Evolutionary conservation across 1,140 invertebrate genomes (phyloP), one percentile per base, ranked within the genome.

Genomic region (Cheumatopsyche charites): DNA sequence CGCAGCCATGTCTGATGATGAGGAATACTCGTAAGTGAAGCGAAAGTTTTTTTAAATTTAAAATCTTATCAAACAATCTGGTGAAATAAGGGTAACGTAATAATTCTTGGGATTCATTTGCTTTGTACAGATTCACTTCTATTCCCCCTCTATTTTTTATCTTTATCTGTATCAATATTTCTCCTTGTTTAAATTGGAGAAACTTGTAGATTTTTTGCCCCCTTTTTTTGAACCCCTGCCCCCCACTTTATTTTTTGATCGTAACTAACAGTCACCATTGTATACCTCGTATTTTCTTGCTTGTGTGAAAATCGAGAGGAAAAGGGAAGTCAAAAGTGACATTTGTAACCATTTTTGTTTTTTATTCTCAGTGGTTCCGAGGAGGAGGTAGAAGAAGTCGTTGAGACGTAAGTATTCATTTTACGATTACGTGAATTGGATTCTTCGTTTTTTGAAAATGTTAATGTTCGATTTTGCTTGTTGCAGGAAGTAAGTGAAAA

Each of bases 11-110:
- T 90, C 89, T 85, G 89, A 90, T 83, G 89, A 90, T 81, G 89
- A 90, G 83, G 89, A 90, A 87, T 90, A 90, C 83, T 89, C 89
- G 89, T 90, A 86, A 90, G 89, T 88, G 82, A 78, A 74, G 17
- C 55, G 6, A 58, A 26, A 52, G 19, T 52, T 15, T 52, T 2
- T 15, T 52, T 52, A 17, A 52, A 15, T 52, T 52, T 45, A 15
- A 52, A 17, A 52, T 52, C 19, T 17, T 25, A 58, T 12, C 21
- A 23, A 58, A 3, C 3, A 36, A 15, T 47, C 11, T 4, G 73
- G 47, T 5, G 43, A 15, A 66, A 73, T 42, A 73, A 66, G 76
- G 70, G 76, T 75, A 75, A 73, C 25, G 52, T 73, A 72, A 66
- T 9, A 21, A 26, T 66, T 29, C 25, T 25, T 11, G 19, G 19